Conservation (phyloP, 2,797 vertebrate genomes). For the Sarcophilus harrisii region DNA sequence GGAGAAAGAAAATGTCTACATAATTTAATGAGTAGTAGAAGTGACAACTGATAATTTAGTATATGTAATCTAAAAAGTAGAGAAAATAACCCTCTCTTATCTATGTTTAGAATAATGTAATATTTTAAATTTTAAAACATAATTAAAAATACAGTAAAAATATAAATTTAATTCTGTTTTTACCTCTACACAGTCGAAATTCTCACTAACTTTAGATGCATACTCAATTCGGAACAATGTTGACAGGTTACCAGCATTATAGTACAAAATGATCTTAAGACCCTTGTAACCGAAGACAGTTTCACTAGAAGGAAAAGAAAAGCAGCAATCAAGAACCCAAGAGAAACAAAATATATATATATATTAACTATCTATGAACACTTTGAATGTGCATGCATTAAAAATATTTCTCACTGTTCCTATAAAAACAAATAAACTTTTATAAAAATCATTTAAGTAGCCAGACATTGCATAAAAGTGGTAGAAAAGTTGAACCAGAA, state of each 20-base stretch:
- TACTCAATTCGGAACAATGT: conserved; percentile 97
- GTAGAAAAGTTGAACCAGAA: neutral
- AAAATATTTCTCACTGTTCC: conserved; percentile 49
- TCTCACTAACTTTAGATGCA: conserved; percentile 94
- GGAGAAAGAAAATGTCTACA: conserved; percentile 18
- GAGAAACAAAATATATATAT: conserved; percentile 52
- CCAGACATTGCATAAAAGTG: neutral
- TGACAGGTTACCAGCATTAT: conserved; percentile 94
- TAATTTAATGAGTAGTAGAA: conserved; percentile 15
- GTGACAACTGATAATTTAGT: conserved; percentile 20
- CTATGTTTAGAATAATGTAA: conserved; percentile 53
- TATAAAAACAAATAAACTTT: conserved; percentile 26
- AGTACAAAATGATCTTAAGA: conserved; percentile 94
- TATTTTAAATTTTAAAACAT: conserved; percentile 43
- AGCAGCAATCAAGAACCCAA: conserved; percentile 53
- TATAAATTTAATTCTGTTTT: conserved; percentile 73
- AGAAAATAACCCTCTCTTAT: conserved; percentile 21
- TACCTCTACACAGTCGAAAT: conserved; percentile 97
- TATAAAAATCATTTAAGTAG: conserved; percentile 14
- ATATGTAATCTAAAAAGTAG: conserved; percentile 40
- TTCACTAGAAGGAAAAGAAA: conserved; percentile 87
- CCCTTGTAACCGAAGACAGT: conserved; percentile 99
- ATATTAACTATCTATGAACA: conserved; percentile 57
- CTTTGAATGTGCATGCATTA: conserved; percentile 44
- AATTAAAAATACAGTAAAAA: conserved; percentile 53